These are phyloP conservation scores for Cheilosia pagana DNA, from an alignment of 2,888 invertebrate genomes.

Conservation along the genomic window DNA sequence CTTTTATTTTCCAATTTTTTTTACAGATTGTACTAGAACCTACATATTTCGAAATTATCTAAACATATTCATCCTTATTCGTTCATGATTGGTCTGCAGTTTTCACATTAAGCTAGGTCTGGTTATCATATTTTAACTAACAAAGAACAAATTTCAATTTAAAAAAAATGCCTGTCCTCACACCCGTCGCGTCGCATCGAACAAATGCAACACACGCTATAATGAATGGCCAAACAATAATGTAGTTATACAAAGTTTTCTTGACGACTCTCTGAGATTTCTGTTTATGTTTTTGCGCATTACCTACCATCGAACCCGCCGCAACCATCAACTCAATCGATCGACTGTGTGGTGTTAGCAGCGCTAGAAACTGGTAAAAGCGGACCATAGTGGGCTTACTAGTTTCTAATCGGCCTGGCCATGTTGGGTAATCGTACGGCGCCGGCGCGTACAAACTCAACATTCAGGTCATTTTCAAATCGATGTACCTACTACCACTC, in stretches of 20 bases:
- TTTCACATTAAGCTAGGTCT: too few species aligned
- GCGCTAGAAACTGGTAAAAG: constrained; percentile 67
- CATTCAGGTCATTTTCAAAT: constrained; percentile 74
- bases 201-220: constrained; percentile 52
- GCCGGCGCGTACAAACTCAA: constrained; percentile 71
- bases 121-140: too few species aligned
- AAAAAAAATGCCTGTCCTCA: neutral
- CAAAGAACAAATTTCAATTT: too few species aligned
- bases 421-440: constrained; percentile 74
- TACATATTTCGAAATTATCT: too few species aligned
- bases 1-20: too few species aligned
- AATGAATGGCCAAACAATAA: constrained; percentile 42
- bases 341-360: constrained; percentile 29
- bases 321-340: constrained; percentile 41
- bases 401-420: constrained; percentile 73
- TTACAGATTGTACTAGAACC: too few species aligned
- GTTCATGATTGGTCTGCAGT: too few species aligned
- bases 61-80: too few species aligned
- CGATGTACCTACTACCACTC: constrained; percentile 55
- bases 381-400: constrained; percentile 74
- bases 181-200: neutral
- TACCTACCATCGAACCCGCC: constrained; percentile 46
- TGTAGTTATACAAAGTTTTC: constrained; percentile 43
- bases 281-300: constrained; percentile 57
- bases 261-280: constrained; percentile 29